A percentile compares a stretch with the other conserved stretches of the same genome.
Evolutionary conservation across 2,888 invertebrate species (phyloP).

Genomic region (Trissolcus brochymenae): DNA sequence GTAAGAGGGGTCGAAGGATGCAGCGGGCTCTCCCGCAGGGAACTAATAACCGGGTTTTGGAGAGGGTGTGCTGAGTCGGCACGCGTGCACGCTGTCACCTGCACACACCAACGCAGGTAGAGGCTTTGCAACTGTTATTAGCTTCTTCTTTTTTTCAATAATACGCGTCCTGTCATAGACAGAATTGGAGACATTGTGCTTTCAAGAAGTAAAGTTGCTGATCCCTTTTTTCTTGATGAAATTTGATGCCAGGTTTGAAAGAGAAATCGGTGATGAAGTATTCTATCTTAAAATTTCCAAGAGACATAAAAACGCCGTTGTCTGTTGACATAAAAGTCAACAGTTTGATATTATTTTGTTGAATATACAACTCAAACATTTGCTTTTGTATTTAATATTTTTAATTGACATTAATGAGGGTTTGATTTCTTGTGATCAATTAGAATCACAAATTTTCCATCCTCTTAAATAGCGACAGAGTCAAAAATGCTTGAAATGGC

Average conservation of each 20-base stretch:
- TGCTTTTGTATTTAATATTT: no score
- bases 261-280: conserved; percentile 1
- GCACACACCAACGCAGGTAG: conserved; percentile 63
- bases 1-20: conserved; percentile 49
- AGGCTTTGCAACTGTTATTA: conserved; percentile 70
- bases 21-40: conserved; percentile 67
- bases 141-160: conserved; percentile 68
- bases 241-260: conserved; percentile 17
- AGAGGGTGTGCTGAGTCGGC: conserved; percentile 60
- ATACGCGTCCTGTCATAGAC: conserved; percentile 74
- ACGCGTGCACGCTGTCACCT: conserved; percentile 59
- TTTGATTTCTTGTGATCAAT: neutral
- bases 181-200: conserved; percentile 61
- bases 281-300: neutral
- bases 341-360: no score
- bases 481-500: conserved; percentile 12
- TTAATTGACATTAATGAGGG: neutral
- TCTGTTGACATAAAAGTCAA: neutral
- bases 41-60: conserved; percentile 73
- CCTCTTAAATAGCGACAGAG: neutral
- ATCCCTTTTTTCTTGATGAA: conserved; percentile 15
- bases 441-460: no score
- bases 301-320: neutral
- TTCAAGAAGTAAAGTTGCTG: conserved; percentile 14
- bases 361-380: no score